These are phyloP conservation scores for Morone chrysops DNA, from an alignment of 2,113 vertebrate species.

Conservation along the genomic window DNA sequence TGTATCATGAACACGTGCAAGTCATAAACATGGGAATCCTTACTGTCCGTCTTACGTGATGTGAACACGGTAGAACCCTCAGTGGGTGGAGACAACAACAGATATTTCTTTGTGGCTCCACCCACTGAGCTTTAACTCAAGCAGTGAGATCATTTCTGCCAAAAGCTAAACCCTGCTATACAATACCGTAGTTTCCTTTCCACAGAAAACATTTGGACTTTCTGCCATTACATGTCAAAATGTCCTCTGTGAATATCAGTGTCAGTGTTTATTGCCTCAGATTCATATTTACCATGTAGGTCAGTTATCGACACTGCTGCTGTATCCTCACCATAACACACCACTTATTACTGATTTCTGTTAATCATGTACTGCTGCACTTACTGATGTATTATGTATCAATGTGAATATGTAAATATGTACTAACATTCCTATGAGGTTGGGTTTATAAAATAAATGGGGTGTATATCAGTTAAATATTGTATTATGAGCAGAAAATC, in stretches of 20 bases:
- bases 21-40: neutral
- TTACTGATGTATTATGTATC: neutral
- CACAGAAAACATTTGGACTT: too few species aligned
- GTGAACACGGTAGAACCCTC: neutral
- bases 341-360: neutral
- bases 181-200: neutral
- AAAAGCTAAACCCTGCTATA: too few species aligned
- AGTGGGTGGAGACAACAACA: too few species aligned
- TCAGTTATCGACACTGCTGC: constrained; percentile 12
- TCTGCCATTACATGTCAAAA: neutral
- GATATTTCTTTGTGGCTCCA: too few species aligned
- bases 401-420: constrained; percentile 53
- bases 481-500: neutral
- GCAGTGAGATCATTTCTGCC: too few species aligned
- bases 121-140: too few species aligned
- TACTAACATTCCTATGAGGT: neutral
- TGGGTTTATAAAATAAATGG: constrained; percentile 4
- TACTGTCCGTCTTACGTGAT: neutral
- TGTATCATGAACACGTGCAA: neutral
- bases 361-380: constrained; percentile 47
- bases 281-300: neutral
- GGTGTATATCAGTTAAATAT: constrained; percentile 7
- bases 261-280: neutral
- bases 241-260: neutral
- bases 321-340: neutral